Percentiles rank a stretch among this genome's conserved stretches.
phyloP scores from a whole-genome alignment of 2,888 invertebrate species.

The Mycalesis mineus region DNA sequence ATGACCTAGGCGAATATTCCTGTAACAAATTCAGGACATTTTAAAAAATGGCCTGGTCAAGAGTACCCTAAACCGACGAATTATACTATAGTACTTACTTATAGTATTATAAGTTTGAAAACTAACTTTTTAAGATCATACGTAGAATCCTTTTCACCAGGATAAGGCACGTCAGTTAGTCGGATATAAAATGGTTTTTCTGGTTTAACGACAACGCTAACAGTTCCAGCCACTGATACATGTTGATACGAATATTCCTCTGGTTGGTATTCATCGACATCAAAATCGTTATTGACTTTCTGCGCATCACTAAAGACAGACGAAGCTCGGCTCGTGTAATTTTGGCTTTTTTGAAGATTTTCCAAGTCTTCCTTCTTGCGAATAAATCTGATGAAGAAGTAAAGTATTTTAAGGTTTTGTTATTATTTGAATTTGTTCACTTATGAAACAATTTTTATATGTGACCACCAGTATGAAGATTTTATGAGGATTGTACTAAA shows the following conservation, averaged over 20 bases:
- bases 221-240: conserved; percentile 31
- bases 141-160: conserved; percentile 57
- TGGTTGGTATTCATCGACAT: conserved; percentile 47
- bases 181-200: conserved; percentile 53
- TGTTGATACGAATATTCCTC: conserved; percentile 48
- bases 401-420: too few species aligned
- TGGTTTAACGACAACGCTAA: conserved; percentile 38
- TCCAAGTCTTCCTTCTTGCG: conserved; percentile 56
- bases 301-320: conserved; percentile 26
- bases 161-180: conserved; percentile 61
- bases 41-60: too few species aligned
- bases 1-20: too few species aligned
- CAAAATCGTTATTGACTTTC: conserved; percentile 53
- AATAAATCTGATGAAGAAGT: conserved; percentile 43
- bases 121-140: conserved; percentile 59
- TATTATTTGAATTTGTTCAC: too few species aligned
- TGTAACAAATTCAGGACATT: too few species aligned
- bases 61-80: too few species aligned
- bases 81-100: too few species aligned
- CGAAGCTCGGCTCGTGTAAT: conserved; percentile 26
- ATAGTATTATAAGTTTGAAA: background rate
- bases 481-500: too few species aligned
- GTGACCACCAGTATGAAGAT: too few species aligned
- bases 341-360: conserved; percentile 39
- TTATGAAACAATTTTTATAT: too few species aligned